Base-by-base conservation (phyloP, 2,888 invertebrate genomes). In the Idaea straminata region DNA sequence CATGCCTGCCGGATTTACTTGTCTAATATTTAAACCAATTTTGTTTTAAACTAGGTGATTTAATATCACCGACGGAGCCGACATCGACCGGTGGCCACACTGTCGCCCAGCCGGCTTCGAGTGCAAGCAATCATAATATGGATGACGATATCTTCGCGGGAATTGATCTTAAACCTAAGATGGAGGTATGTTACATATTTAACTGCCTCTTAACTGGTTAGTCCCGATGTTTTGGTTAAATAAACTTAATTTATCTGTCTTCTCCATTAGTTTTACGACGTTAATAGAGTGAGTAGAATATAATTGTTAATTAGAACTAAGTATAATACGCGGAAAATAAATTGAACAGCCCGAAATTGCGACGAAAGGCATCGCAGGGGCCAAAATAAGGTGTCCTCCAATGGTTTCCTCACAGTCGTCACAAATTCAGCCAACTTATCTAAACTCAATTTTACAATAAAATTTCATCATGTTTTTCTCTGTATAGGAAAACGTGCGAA, bases 101-200 rank as follows among this genome's bases (percentile, higher is more conserved):
- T 2, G 88, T 87, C 64, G 87, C 87, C 65, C 88, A 82, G 0
- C 88, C 91, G 0, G 83, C 85, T 13, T 84, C 77, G 69, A 89
- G 86, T 68, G 71, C 84, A 4, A 84, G 84, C 62, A 85, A 84
- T 61, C 91, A 92, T 72, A 91, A 89, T 72, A 94, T 95, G 79
- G 95, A 95, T 64, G 96, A 96, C 75, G 96, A 96, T 66, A 94
- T 95, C 38, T 96, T 96, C 76, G 94, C 95, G 0, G 94, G 95
- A 0, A 95, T 96, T 68, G 96, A 96, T 79, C 93, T 96, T 67
- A 96, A 96, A 74, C 95, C 96, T 15, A 96, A 95, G 81, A 93
- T 94, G 86, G 95, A 95, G 86, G 95, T 95, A 58, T 65, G 67
- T 62, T 7, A 64, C 2, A 25, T 25, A 25, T 25, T 25, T 25